phyloP scores from a whole-genome alignment of 2,113 vertebrate genomes.

The Cisticola juncidis region DNA sequence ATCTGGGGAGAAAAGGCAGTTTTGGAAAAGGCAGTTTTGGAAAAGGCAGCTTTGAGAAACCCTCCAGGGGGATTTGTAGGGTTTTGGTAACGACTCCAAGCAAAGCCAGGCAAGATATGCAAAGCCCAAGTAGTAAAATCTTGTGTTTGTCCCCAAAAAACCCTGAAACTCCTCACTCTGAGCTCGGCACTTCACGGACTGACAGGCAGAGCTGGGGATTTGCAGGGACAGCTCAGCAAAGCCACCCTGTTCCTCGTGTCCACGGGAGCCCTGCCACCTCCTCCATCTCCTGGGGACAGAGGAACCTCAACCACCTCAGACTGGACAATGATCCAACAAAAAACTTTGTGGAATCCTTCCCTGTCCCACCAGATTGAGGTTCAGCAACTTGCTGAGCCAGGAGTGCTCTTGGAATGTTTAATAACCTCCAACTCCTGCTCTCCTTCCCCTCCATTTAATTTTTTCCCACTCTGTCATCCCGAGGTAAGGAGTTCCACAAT shows the following conservation, averaged over 20 bases:
- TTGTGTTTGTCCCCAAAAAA: not conserved
- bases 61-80: not conserved
- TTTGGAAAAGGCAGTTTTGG: too few species aligned
- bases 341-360: not conserved
- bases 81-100: not conserved
- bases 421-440: rapidly evolving
- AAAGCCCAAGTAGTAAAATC: not conserved
- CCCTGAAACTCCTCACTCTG: rapidly evolving
- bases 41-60: not conserved
- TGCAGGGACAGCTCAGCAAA: not conserved
- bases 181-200: not conserved
- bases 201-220: not conserved
- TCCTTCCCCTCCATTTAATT: not conserved
- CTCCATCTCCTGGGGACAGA: not conserved
- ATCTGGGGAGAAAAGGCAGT: not conserved
- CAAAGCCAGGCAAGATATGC: not conserved
- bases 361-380: not conserved
- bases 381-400: not conserved
- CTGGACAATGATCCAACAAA: not conserved
- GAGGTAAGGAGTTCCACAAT: not conserved
- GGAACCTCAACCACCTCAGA: rapidly evolving
- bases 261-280: not conserved
- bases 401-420: not conserved
- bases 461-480: not conserved
- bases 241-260: rapidly evolving